Base-by-base conservation (phyloP, 2,797 vertebrate species). In the Sebastes kiyomatsui region DNA sequence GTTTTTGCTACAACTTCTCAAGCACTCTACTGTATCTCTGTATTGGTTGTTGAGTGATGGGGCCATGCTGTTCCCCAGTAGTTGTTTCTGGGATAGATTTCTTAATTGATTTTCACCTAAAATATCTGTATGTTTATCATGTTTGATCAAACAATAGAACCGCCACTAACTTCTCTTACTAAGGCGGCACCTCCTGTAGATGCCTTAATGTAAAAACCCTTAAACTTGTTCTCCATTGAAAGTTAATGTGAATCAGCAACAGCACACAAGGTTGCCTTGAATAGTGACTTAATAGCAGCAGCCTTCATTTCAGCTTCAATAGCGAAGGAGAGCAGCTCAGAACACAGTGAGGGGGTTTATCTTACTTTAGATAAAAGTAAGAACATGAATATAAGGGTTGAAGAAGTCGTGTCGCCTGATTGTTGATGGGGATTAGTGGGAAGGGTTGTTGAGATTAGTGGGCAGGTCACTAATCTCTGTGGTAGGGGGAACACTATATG, bases 341-440 rank as follows among this genome's bases (percentile, higher is more conserved):
- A 81, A 20, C 30, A 42, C 54, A 33, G 8, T 9, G 66, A 80
- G 55, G 78, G 68, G 68, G 84, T 86, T 87, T 78, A 72, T 76
- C 71, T 81, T 11, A 54, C 38, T 72, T 74, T 11, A 42, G 67
- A 86, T 75, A 42, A 80, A 81, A 80, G 61, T 69, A 71, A 52
- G 28, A 81, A 79, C 33, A 75, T 77, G 64, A 80, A 87, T 74
- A 62, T 33, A 54, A 6, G 56, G 65, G 28, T 72, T 67, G 67
- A 67, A 64, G 77, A 81, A 76, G 64, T 70, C 78, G 12, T 81
- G 67, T 83, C 54, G 61, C 13, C 56, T 58, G 79, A 75, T 86
- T 87, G 75, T 88, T 79, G 75, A 35, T 77, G 32, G 60, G 73
- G 78, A 87, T 92, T 88, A 87, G 84, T 72, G 79, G 67, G 68